Evolutionary conservation across 2,888 invertebrate genomes (phyloP).

Genomic region (Caenorhabditis auriculariae): DNA sequence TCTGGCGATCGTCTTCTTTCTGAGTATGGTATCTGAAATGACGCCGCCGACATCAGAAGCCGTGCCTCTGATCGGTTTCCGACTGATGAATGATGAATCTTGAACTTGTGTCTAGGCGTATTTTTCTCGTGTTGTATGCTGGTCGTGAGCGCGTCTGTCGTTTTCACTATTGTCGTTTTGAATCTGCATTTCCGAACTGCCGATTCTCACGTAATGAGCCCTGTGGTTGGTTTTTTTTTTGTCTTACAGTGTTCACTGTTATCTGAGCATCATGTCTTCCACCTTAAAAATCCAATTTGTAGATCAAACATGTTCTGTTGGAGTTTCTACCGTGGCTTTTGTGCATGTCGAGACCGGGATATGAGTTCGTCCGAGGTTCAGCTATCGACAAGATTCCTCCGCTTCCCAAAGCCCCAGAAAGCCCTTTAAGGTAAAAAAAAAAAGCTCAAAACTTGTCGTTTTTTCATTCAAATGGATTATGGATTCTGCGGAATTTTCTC

Average conservation of each 20-base stretch:
- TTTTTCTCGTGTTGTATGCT: constrained; percentile 61
- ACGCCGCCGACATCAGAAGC: constrained; percentile 80
- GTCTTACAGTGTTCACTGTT: too few species aligned
- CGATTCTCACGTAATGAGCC: constrained; percentile 56
- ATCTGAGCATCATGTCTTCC: too few species aligned
- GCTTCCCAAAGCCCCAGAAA: too few species aligned
- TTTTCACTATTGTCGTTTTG: constrained; percentile 59
- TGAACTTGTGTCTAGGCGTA: constrained; percentile 32
- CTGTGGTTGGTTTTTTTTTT: constrained; percentile 31
- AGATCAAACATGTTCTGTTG: constrained; percentile 45
- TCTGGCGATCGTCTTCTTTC: constrained; percentile 93
- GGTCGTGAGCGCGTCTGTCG: constrained; percentile 57
- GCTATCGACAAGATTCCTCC: constrained; percentile 25
- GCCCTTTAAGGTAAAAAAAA: too few species aligned
- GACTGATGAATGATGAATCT: not conserved
- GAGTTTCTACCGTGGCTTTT: constrained; percentile 58
- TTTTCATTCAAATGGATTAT: not conserved
- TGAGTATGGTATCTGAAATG: constrained; percentile 94
- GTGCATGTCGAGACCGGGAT: constrained; percentile 55
- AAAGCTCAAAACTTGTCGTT: too few species aligned
- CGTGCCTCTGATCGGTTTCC: constrained; percentile 43
- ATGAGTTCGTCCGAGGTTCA: constrained; percentile 37
- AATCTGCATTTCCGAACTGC: constrained; percentile 55
- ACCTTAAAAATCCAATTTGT: not conserved
- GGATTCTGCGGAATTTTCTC: too few species aligned